A percentile compares a stretch with the other conserved stretches of the same genome.
These are phyloP conservation scores for Prostheceraeus crozeri DNA, from an alignment of 2,888 invertebrate species.

Conservation along the genomic window DNA sequence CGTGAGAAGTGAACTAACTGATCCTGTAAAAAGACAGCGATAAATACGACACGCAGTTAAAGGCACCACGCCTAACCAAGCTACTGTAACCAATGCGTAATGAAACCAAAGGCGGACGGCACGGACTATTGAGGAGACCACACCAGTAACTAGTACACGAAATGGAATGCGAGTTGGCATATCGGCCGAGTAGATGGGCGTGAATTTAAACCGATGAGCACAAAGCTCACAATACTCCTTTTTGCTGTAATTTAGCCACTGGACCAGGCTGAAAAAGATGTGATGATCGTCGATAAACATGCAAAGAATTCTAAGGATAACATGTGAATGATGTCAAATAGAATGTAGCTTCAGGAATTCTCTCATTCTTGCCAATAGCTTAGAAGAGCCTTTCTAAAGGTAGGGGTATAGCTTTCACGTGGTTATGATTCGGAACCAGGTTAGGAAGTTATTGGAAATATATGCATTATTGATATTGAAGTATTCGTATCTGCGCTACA, in stretches of 20 bases:
- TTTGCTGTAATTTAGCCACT: conserved; percentile 97
- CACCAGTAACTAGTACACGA: conserved; percentile 79
- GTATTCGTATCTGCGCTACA: no score
- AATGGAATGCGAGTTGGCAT: conserved; percentile 96
- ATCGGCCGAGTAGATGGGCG: conserved; percentile 97
- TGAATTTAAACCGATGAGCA: conserved; percentile 91
- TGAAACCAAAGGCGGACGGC: conserved; percentile 94
- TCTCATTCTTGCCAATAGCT: no score
- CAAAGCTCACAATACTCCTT: conserved; percentile 98
- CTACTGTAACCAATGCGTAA: conserved; percentile 87
- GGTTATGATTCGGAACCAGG: no score
- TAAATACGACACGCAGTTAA: conserved; percentile 70
- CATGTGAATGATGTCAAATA: no score
- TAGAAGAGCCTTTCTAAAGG: no score
- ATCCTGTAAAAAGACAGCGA: conserved; percentile 34
- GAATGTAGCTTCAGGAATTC: no score
- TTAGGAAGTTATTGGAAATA: no score
- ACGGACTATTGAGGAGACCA: conserved; percentile 71
- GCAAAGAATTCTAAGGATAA: no score
- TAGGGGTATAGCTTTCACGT: no score
- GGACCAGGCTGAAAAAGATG: conserved; percentile 66
- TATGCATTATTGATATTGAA: no score
- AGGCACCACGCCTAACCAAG: conserved; percentile 94
- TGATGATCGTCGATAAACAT: not conserved
- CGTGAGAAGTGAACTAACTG: conserved; percentile 65